Base-by-base conservation (phyloP, 2,888 invertebrate species). In the Onthophagus sagittarius region DNA sequence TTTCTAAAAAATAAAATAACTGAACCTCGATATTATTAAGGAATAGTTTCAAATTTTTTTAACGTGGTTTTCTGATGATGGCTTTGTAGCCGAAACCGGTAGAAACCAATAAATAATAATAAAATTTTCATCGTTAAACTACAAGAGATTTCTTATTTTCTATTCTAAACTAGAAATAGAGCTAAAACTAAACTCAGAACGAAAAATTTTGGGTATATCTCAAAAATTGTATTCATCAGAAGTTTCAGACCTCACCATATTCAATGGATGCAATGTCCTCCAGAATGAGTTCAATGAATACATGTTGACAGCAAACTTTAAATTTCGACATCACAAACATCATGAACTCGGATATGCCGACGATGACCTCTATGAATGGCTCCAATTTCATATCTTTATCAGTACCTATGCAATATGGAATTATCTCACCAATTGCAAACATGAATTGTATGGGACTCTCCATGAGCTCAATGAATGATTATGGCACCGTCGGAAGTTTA, bases 201-300 rank as follows among this genome's bases (percentile, higher is more conserved):
- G n/a, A n/a, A n/a, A n/a, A n/a, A n/a, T n/a, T n/a, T n/a, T n/a
- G n/a, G n/a, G n/a, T n/a, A 88, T 91, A 86, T 89, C 91, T 85
- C 90, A 91, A 87, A 91, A 91, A 86, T 87, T 91, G 83, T 91
- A 91, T 86, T 88, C n/a, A n/a, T n/a, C 90, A 85, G 90, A 75
- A 15, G 65, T 70, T 1, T 72, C 74, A 85, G 87, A 92, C 94
- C 81, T 91, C 93, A 76, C 91, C 93, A 69, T 94, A 94, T 86
- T 89, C 89, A 76, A 94, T 94, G 86, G 94, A 94, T 86, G 90
- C 93, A 71, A 93, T 93, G 92, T 90, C 90, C 65, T n/a, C n/a
- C 5, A 33, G 33, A 7, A 89, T 90, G 84, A 92, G 85, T 78
- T 81, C 84, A 5, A 90, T 89, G 86, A 88, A 89, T 78, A 88